phyloP scores from a whole-genome alignment of 2,888 invertebrate species.

The Elmis aenea region DNA sequence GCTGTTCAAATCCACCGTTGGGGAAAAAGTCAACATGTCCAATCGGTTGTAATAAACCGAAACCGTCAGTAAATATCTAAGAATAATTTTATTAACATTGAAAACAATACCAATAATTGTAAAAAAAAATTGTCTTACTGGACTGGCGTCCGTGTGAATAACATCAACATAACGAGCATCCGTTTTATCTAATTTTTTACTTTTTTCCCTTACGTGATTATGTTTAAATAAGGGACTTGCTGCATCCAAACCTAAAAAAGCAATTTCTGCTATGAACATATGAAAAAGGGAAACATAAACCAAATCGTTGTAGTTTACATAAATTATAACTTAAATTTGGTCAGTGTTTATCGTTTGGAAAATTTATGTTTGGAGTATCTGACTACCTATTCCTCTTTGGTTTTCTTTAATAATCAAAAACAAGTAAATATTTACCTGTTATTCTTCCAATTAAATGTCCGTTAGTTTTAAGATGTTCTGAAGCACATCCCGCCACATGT shows the following conservation, averaged over 20 bases:
- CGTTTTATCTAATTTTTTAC: slow-evolving; percentile 54
- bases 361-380: too few species aligned
- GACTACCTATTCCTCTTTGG: too few species aligned
- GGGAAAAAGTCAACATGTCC: slow-evolving; percentile 59
- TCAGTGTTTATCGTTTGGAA: too few species aligned
- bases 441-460: slow-evolving; percentile 52
- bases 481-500: slow-evolving; percentile 57
- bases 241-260: slow-evolving; percentile 68
- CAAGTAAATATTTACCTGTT: too few species aligned
- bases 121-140: slow-evolving; percentile 33
- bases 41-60: slow-evolving; percentile 55
- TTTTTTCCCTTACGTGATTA: slow-evolving; percentile 50
- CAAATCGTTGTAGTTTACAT: too few species aligned
- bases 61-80: slow-evolving; percentile 55
- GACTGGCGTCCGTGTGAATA: slow-evolving; percentile 62
- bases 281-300: too few species aligned
- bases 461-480: slow-evolving; percentile 49
- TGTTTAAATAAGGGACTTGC: slow-evolving; percentile 72
- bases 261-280: neutral
- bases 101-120: neutral
- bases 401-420: too few species aligned
- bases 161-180: slow-evolving; percentile 64
- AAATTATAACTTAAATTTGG: too few species aligned
- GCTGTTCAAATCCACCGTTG: slow-evolving; percentile 57
- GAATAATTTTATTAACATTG: slow-evolving; percentile 1